Conservation (phyloP, 1,140 invertebrate species). For the Drosophila varians region DNA sequence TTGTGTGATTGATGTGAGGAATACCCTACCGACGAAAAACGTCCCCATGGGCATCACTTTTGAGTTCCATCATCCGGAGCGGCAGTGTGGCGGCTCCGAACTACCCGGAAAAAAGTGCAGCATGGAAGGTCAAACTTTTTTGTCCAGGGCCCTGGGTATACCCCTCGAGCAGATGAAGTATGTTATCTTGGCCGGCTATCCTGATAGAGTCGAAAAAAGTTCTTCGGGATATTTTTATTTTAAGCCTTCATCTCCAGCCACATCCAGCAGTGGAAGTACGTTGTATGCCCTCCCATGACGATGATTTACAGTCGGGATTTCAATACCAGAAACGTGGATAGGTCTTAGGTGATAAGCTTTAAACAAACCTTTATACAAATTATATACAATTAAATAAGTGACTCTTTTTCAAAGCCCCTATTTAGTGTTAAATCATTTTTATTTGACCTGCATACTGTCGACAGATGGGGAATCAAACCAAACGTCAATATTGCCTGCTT, state of each 20-base stretch:
- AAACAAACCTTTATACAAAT: too few species aligned
- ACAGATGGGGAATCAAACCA: constrained; percentile 18
- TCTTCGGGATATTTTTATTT: neutral
- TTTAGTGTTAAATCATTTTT: too few species aligned
- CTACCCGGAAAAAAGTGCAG: neutral
- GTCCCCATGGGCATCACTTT: constrained; percentile 48
- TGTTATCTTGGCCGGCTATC: neutral
- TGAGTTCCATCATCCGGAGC: constrained; percentile 29
- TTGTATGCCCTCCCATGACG: neutral
- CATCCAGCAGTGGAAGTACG: neutral
- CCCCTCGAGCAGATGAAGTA: neutral
- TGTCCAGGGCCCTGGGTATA: neutral
- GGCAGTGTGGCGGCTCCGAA: constrained; percentile 32
- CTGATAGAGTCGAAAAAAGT: neutral
- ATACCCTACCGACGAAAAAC: constrained; percentile 31
- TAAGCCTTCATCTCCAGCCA: neutral
- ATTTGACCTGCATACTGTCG: neutral
- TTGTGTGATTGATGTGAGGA: constrained; percentile 60
- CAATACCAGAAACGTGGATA: neutral
- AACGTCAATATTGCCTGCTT: constrained; percentile 5
- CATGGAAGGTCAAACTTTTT: neutral
- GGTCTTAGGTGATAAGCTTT: too few species aligned
- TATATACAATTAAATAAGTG: too few species aligned
- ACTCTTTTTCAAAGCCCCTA: too few species aligned
- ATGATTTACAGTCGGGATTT: neutral